A percentile compares a stretch with the other conserved stretches of the same genome.
These are phyloP conservation scores for Synanthedon formicaeformis DNA, from an alignment of 2,888 invertebrate genomes.

Conservation along the genomic window DNA sequence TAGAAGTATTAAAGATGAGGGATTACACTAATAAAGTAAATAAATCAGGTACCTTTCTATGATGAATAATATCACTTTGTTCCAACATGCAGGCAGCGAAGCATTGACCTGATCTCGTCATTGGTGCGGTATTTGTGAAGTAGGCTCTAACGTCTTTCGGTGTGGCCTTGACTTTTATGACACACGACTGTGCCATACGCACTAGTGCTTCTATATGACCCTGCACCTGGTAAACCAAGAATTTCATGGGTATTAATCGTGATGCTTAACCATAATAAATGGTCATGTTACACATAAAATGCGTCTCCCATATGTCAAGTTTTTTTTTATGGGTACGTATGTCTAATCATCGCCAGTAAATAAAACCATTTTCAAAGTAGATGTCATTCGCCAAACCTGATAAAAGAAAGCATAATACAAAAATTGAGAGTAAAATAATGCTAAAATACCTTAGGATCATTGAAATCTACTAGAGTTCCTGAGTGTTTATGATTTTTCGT, in stretches of 20 bases:
- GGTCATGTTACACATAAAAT: no score
- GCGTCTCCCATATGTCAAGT: no score
- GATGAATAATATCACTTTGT: slow-evolving; percentile 57
- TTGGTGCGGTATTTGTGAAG: slow-evolving; percentile 57
- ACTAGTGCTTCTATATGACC: slow-evolving; percentile 56
- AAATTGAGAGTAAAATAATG: not conserved
- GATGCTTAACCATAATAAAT: not conserved
- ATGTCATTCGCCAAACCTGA: no score
- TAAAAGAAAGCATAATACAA: no score
- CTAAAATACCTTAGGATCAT: slow-evolving; percentile 46
- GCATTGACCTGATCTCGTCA: slow-evolving; percentile 54
- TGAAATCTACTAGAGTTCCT: slow-evolving; percentile 52
- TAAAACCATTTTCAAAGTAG: no score
- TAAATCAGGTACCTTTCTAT: slow-evolving; percentile 40
- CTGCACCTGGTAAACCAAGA: slow-evolving; percentile 34
- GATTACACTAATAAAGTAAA: no score
- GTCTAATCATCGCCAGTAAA: no score
- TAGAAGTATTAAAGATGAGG: no score
- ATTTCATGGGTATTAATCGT: no score
- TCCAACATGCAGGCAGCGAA: slow-evolving; percentile 64
- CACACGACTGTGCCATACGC: slow-evolving; percentile 57
- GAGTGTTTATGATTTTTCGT: slow-evolving; percentile 4
- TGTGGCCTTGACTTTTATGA: slow-evolving; percentile 53
- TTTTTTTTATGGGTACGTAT: no score
- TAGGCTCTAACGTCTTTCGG: slow-evolving; percentile 59